phyloP scores from a whole-genome alignment of 2,888 invertebrate species.

The Dorcus parallelipipedus region DNA sequence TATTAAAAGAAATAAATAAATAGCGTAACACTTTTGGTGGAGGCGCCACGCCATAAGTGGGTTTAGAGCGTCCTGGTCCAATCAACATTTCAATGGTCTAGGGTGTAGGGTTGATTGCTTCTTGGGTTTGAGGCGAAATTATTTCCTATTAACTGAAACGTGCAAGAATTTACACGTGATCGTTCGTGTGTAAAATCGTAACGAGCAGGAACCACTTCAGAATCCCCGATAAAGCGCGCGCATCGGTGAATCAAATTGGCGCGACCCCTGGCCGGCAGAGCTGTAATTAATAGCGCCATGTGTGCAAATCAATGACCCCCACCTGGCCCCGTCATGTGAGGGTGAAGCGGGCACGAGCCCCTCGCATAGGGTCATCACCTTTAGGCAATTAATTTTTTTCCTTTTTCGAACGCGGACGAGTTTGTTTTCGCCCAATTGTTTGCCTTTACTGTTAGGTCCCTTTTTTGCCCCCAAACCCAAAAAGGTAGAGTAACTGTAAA shows the following conservation, averaged over 20 bases:
- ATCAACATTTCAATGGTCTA: too few species aligned
- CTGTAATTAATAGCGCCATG: conserved; percentile 41
- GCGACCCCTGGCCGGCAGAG: conserved; percentile 29
- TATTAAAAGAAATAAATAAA: too few species aligned
- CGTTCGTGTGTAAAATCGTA: too few species aligned
- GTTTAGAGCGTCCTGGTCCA: too few species aligned
- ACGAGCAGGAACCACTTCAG: conserved; percentile 27
- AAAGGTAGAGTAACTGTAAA: too few species aligned
- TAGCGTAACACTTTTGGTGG: too few species aligned
- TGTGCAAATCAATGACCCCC: conserved; percentile 41
- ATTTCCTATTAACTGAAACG: too few species aligned
- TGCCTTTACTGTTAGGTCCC: neutral
- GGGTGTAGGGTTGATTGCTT: too few species aligned
- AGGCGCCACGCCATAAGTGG: too few species aligned
- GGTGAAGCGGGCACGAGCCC: conserved; percentile 25
- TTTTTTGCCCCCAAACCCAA: neutral
- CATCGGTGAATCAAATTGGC: conserved; percentile 29
- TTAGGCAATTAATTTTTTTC: conserved; percentile 5
- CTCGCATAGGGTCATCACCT: conserved; percentile 21
- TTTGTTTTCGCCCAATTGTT: neutral
- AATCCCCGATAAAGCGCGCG: conserved; percentile 26
- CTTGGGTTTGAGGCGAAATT: too few species aligned
- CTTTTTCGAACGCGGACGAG: neutral
- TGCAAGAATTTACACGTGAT: too few species aligned
- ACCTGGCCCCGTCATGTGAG: conserved; percentile 33